Base-by-base conservation (phyloP, 2,113 vertebrate species). In the Tetraodon nigroviridis region DNA sequence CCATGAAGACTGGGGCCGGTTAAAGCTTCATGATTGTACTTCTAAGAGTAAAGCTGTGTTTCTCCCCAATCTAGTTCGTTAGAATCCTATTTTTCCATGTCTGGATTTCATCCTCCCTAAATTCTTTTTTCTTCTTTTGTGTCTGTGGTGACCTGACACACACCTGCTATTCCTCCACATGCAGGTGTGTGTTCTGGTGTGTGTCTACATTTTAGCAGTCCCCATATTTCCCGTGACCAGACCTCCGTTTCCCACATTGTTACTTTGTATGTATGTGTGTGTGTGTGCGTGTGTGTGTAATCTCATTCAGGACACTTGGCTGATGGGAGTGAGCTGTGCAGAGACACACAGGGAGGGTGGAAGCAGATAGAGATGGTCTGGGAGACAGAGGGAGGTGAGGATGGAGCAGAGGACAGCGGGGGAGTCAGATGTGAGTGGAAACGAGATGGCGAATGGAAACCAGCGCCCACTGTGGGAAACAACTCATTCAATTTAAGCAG, bases 401-500 rank as follows among this genome's bases (percentile, higher is more conserved):
- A 60, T 0, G 11, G 53, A 52, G 40, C 21, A 55, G 53, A 10
- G 52, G 47, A 75, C 51, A 42, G 63, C 47, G 41, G 69, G 59
- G 64, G 62, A 75, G 69, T 64, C 37, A 5, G 65, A 76, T 59
- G 58, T 44, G 51, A 64, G 68, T 59, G 10, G 47, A 76, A 73
- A 62, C 58, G 47, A 66, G 68, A 69, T 49, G 18, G 46, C 22
- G 27, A 78, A 58, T 40, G 12, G 16, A 59, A 54, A 65, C 53
- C 2, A 6, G 10, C 20, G 53, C 65, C 14, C 1, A 16, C 52
- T 71, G 64, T 79, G 80, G 72, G 75, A 71, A 76, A 61, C 59
- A 51, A 67, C 53, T 37, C 44, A n/a, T 16, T 78, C 73, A 60
- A 7, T 11, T 79, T 63, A 72, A 63, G 42, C 10, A 42, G 49